Conservation (phyloP, 92 coral and sea anemone species). For the Pocillopora meandrina region DNA sequence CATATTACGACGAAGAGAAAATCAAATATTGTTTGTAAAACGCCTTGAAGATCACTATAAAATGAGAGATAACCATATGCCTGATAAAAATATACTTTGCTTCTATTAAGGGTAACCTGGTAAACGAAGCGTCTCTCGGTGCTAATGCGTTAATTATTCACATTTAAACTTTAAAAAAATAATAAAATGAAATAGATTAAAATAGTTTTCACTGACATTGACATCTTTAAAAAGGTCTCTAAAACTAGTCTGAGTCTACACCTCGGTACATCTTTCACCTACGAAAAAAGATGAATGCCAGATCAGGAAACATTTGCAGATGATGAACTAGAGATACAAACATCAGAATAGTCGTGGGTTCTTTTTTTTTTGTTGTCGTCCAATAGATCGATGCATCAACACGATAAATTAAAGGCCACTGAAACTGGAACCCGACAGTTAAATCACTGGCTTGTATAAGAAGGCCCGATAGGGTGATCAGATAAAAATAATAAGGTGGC, state of each 20-base stretch:
- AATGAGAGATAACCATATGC: neutral
- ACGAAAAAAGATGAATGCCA: neutral
- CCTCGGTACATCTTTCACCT: conserved; percentile 52
- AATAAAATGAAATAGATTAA: neutral
- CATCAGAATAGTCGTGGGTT: too few species aligned
- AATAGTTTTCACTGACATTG: neutral
- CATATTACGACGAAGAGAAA: too few species aligned
- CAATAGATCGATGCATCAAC: too few species aligned
- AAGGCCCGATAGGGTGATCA: too few species aligned
- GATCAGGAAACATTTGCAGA: neutral
- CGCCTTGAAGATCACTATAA: too few species aligned
- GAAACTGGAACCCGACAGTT: too few species aligned
- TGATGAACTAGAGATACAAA: too few species aligned
- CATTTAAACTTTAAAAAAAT: neutral
- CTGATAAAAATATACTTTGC: neutral
- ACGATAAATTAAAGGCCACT: too few species aligned
- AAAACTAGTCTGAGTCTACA: conserved; percentile 4
- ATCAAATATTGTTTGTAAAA: too few species aligned
- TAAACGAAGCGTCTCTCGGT: neutral
- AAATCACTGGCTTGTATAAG: too few species aligned
- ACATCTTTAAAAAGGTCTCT: neutral
- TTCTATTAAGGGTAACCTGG: neutral
- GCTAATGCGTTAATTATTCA: neutral
- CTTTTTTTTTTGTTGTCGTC: too few species aligned
- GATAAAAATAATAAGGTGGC: too few species aligned